These are phyloP conservation scores for Porites rus DNA, from an alignment of 92 coral and sea anemone species.

Conservation along the genomic window DNA sequence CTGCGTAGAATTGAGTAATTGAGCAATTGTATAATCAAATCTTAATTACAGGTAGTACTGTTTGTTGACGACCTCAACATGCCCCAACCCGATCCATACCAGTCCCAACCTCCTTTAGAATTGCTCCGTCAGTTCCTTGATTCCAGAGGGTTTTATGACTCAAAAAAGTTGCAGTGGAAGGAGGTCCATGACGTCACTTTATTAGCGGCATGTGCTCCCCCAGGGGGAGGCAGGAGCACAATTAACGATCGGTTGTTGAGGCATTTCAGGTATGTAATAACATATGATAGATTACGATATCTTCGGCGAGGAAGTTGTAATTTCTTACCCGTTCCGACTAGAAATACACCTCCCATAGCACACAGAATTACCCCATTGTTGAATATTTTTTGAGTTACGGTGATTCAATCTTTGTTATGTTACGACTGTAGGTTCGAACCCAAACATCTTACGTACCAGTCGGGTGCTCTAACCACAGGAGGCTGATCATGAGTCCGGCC, in stretches of 20 bases:
- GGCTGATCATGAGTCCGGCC: too few relatives aligned
- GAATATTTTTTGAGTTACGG: too few relatives aligned
- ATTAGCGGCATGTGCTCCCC: slow-evolving; percentile 96
- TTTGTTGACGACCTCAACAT: slow-evolving; percentile 98
- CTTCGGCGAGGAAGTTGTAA: too few relatives aligned
- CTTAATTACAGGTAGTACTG: slow-evolving; percentile 63
- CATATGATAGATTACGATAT: neutral
- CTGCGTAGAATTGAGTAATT: too few relatives aligned
- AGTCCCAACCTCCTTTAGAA: slow-evolving; percentile 95
- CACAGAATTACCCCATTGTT: too few relatives aligned
- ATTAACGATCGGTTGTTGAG: slow-evolving; percentile 84
- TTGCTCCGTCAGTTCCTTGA: slow-evolving; percentile 92
- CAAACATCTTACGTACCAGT: too few relatives aligned
- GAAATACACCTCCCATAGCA: too few relatives aligned
- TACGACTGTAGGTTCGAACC: too few relatives aligned
- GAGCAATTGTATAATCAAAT: too few relatives aligned
- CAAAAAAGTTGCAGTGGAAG: slow-evolving; percentile 86
- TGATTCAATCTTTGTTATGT: too few relatives aligned
- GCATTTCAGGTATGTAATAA: slow-evolving; percentile 81
- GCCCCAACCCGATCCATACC: slow-evolving; percentile 95
- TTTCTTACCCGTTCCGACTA: too few relatives aligned
- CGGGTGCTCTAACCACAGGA: too few relatives aligned
- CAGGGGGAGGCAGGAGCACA: slow-evolving; percentile 93
- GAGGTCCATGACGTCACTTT: slow-evolving; percentile 91
- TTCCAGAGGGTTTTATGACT: slow-evolving; percentile 93